Evolutionary conservation across 2,888 invertebrate genomes (phyloP), one percentile per base, ranked within the genome.

Genomic region (Lasius fuliginosus): DNA sequence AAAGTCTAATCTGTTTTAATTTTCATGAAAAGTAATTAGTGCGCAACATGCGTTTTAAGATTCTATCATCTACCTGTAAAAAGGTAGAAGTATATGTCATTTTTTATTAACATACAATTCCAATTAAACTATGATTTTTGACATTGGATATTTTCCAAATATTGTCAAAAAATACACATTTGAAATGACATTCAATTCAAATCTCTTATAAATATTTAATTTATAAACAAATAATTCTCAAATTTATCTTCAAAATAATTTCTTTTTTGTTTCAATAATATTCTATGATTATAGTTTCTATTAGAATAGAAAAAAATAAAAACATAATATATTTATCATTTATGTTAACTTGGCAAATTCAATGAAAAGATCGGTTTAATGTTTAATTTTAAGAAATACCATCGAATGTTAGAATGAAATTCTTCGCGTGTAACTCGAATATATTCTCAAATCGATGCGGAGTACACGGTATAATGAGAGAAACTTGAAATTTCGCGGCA

Each of bases 401-500:
- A 0, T n/a, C 46, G 9, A 76, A 76, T 53, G 58, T 77, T 56
- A 0, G 8, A 40, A 2, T 40, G n/a, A 56, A 30, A 68, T 68
- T 42, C 3, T 11, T 46, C 1, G 15, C 18, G 12, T 8, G 12
- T n/a, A 30, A 69, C 30, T 23, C 1, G 8, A 77, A 30, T 40
- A 18, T 42, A 23, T 33, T 69, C 11, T 12, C 18, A 9, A 76
- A 49, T 58, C 42, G n/a, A 42, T 27, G 18, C 3, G 1, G 4
- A 69, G 1, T 33, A 23, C 1, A 18, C 18, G 23, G 40, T 9
- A 18, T 11, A 36, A 36, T 36, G 0, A 8, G n/a, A 62, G 60
- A 74, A 81, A 85, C n/a, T 91, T 91, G 90, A 91, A 91, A 88
- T 89, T 91, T 91, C 91, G 87, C 91, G 91, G 88, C 81, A 86